These are phyloP conservation scores for Girardinus metallicus DNA, from an alignment of 2,797 vertebrate species.

Conservation along the genomic window DNA sequence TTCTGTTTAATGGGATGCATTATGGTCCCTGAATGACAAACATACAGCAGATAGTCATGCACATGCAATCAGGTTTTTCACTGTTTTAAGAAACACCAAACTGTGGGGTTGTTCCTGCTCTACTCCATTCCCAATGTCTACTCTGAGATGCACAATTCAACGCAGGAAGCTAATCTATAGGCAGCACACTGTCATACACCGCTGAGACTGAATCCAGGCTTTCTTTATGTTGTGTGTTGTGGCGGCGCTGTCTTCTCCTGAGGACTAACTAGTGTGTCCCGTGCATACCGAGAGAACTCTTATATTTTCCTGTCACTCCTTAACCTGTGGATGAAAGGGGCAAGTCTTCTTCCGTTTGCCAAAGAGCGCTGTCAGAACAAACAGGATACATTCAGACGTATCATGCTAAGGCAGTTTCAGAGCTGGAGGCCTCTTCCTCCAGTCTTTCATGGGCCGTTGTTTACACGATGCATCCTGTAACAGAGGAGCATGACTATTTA, in stretches of 20 bases:
- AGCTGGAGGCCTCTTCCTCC: slow-evolving; percentile 21
- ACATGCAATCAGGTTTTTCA: slow-evolving; percentile 50
- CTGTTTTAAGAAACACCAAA: slow-evolving; percentile 27
- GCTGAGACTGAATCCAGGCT: slow-evolving; percentile 25
- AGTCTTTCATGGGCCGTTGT: slow-evolving; percentile 30
- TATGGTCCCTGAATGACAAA: slow-evolving; percentile 26
- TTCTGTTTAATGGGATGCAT: slow-evolving; percentile 33
- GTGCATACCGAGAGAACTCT: slow-evolving; percentile 54
- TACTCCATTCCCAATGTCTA: slow-evolving; percentile 24
- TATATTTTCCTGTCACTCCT: slow-evolving; percentile 75
- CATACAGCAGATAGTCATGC: slow-evolving; percentile 44
- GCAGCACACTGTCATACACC: slow-evolving; percentile 19
- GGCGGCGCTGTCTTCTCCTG: slow-evolving; percentile 61
- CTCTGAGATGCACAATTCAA: slow-evolving; percentile 43
- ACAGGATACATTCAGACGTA: slow-evolving; percentile 66
- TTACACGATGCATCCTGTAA: slow-evolving; percentile 31
- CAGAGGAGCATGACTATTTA: slow-evolving; percentile 42
- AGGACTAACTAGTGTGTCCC: slow-evolving; percentile 58
- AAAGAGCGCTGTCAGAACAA: slow-evolving; percentile 18
- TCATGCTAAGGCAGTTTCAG: slow-evolving; percentile 67
- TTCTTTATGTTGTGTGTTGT: slow-evolving; percentile 7
- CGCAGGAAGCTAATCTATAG: slow-evolving; percentile 37
- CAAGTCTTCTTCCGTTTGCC: slow-evolving; percentile 40
- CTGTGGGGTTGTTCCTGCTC: slow-evolving; percentile 35
- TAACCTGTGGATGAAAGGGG: slow-evolving; percentile 72